Evolutionary conservation across 2,797 vertebrate species (phyloP).

Genomic region (Tachyglossus aculeatus): DNA sequence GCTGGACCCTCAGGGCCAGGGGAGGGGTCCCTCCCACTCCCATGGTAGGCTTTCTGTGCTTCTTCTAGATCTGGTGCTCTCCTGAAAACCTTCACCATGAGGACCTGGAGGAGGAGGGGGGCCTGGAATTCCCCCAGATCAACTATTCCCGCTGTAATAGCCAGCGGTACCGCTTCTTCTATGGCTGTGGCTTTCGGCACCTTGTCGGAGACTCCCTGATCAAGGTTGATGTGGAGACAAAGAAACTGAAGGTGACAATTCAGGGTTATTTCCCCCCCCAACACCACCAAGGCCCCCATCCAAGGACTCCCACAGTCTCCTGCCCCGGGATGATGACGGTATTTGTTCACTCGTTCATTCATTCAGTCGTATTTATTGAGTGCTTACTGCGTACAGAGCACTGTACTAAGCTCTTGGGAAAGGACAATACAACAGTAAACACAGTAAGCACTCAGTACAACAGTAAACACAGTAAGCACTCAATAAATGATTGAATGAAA

Average conservation of each 20-base stretch:
- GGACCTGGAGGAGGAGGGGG: conserved; percentile 80
- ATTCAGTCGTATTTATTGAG: too few species aligned
- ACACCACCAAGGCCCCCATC: too few species aligned
- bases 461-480: too few species aligned
- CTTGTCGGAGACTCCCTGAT: conserved; percentile 89
- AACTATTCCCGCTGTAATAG: conserved; percentile 83
- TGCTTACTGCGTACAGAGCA: too few species aligned
- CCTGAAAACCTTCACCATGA: conserved; percentile 86
- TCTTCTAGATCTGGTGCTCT: conserved; percentile 85
- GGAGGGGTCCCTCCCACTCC: background rate
- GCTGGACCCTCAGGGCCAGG: background rate
- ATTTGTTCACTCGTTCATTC: too few species aligned
- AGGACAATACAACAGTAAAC: too few species aligned
- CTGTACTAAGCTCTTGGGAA: too few species aligned
- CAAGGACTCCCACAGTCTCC: too few species aligned
- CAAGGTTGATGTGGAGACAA: conserved; percentile 89
- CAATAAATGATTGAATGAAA: too few species aligned
- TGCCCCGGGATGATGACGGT: too few species aligned
- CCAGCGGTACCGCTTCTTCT: conserved; percentile 86
- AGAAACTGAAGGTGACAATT: conserved; percentile 81
- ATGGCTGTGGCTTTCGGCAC: conserved; percentile 89
- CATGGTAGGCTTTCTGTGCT: background rate
- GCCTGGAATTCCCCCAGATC: conserved; percentile 93
- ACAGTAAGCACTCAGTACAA: too few species aligned
- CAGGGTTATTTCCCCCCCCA: background rate